Evolutionary conservation across 2,888 invertebrate species (phyloP), one percentile per base, ranked within the genome.

Genomic region (Homarus gammarus): DNA sequence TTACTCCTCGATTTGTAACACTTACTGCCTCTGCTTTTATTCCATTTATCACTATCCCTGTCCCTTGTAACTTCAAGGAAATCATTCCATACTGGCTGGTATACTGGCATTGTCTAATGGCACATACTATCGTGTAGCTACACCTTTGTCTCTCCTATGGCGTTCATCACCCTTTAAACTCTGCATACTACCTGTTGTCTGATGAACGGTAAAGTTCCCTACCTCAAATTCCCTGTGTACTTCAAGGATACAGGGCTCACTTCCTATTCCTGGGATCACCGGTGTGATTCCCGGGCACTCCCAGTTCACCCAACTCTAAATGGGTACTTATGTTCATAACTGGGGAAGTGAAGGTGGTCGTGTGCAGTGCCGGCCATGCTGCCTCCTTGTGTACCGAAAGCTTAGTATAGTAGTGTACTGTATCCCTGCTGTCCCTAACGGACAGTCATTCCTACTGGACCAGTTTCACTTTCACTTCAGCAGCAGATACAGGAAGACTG

Each of bases 201-300:
- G n/a, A n/a, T n/a, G n/a, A n/a, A n/a, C n/a, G n/a, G n/a, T n/a
- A n/a, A n/a, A n/a, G n/a, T n/a, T n/a, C n/a, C n/a, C n/a, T n/a
- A 27, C n/a, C n/a, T 70, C n/a, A n/a, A 70, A n/a, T 70, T 70
- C 31, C 70, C 70, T n/a, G 70, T 31, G 27, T 27, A n/a, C 22
- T 31, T 70, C 70, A 70, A 70, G 31, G 31, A n/a, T 27, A n/a
- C 31, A 31, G 70, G 10, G 70, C 70, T 70, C 70, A 18, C 70
- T n/a, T 70, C 70, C 27, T 10, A 22, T 18, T 70, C 31, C 70
- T 10, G 27, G 70, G 70, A 70, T n/a, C 10, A 27, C 70, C 70
- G n/a, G 70, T 70, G n/a, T 70, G 70, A 70, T 18, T 70, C 70
- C 15, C 56, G 56, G 56, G n/a, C n/a, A n/a, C n/a, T n/a, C n/a